Base-by-base conservation (phyloP, 35 echinoderm and acorn worm species). In the Stichopus chloronotus region DNA sequence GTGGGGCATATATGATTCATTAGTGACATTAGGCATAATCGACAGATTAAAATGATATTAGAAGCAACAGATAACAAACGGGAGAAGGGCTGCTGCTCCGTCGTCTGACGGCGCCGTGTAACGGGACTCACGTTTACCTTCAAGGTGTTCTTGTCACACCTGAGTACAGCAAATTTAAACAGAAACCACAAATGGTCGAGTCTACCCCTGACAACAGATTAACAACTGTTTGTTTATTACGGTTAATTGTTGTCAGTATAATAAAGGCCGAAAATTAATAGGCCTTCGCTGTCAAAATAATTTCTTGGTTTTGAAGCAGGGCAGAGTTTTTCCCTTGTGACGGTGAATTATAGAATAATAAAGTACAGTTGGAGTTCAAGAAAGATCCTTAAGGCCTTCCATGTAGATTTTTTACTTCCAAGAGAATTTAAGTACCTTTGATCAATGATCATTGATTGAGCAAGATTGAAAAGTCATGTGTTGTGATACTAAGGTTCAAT, bases 1-100 rank as follows among this genome's bases (percentile, higher is more conserved):
- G 82, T 58, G 82, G 82, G 30, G 8, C 16, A 19, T 21, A 19
- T 9, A 85, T 85, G 82, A 85, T 85, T 85, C 82, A 85, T 85
- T 85, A 85, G 82, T 85, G 82, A 25, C 22, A 85, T 85, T 85
- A 85, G 21, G 55, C 25, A 58, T 58, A 59, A 85, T 23, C 57
- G 16, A 85, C 11, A 85, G 82, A 74, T 74, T 74, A 74, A 74
- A 74, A 74, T 43, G 22, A 19, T 74, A 74, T 74, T 74, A 74
- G 17, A 7, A 10, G 17, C 22, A 74, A 74, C 22, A 19, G 19
- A 19, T 74, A 74, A n/a, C 14, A 74, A 21, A n/a, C 30, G 69
- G 19, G 69, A 74, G 69, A n/a, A 19, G 61, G 11, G 61, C 61
- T 65, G 61, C 61, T 5, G 61, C 11, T 14, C 61, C 11, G 19